phyloP scores from a whole-genome alignment of 2,888 invertebrate species.

The Archips xylosteana region DNA sequence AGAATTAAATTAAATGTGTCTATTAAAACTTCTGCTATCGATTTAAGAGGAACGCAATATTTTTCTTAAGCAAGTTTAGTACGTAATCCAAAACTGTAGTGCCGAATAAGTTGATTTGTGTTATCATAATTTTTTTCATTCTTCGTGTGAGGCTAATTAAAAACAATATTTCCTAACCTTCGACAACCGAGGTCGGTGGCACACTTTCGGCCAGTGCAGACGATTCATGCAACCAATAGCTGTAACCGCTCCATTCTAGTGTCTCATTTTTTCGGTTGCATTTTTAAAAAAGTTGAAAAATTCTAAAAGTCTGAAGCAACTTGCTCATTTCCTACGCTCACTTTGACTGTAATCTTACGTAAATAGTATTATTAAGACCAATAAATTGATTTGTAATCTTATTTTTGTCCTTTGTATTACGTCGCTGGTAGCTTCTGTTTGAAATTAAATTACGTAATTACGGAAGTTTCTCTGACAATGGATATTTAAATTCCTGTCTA shows the following conservation, averaged over 20 bases:
- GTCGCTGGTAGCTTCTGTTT: background rate
- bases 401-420: background rate
- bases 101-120: background rate
- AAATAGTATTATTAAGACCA: background rate
- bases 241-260: slow-evolving; percentile 51
- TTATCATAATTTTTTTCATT: slow-evolving; percentile 6
- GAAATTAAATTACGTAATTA: slow-evolving; percentile 13
- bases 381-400: background rate
- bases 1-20: background rate
- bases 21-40: background rate
- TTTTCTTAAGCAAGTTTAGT: background rate
- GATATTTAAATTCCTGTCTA: background rate
- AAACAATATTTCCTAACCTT: slow-evolving; percentile 46
- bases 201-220: slow-evolving; percentile 65
- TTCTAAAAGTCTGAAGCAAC: background rate
- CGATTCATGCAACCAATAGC: slow-evolving; percentile 54
- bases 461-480: background rate
- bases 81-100: background rate
- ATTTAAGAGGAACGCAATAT: background rate
- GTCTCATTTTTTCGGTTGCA: slow-evolving; percentile 34
- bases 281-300: background rate
- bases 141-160: background rate
- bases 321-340: background rate
- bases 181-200: slow-evolving; percentile 59
- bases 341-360: background rate